Evolutionary conservation across 2,113 vertebrate genomes (phyloP).

Genomic region (Corvus moneduloides): DNA sequence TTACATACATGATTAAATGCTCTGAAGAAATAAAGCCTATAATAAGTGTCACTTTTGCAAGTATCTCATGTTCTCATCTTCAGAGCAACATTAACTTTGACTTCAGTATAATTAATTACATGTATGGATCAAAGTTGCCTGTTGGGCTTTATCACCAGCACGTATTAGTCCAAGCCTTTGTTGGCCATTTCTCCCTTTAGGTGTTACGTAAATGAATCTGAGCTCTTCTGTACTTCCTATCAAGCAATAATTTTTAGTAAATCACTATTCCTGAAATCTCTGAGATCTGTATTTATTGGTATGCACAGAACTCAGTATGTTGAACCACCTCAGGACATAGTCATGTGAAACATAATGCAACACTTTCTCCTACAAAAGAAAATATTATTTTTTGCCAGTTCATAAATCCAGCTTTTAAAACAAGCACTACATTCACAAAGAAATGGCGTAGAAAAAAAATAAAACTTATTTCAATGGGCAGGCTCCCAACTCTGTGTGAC

Average conservation of each 20-base stretch:
- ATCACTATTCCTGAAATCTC: not conserved
- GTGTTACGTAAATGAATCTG: not conserved
- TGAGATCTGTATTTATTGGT: not conserved
- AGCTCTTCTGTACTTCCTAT: not conserved
- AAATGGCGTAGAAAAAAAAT: not conserved
- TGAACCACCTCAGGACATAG: not conserved
- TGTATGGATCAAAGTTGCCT: not conserved
- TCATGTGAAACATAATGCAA: constrained; percentile 36
- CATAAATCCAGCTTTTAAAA: constrained; percentile 42
- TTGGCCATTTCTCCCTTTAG: not conserved
- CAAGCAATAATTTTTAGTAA: not conserved
- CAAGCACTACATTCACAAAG: constrained; percentile 29
- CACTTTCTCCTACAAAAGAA: constrained; percentile 31
- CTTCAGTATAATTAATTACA: not conserved
- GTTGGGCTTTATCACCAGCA: not conserved
- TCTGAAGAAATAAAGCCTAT: not conserved
- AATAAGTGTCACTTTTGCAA: not conserved
- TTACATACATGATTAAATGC: not conserved
- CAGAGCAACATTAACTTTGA: not conserved
- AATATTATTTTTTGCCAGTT: constrained; percentile 32
- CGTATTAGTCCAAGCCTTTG: not conserved
- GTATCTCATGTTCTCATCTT: not conserved
- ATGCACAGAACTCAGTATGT: not conserved
- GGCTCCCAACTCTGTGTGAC: not conserved
- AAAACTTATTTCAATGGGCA: not conserved